These are phyloP conservation scores for Temnothorax unifasciatus DNA, from an alignment of 2,888 invertebrate genomes.

Conservation along the genomic window DNA sequence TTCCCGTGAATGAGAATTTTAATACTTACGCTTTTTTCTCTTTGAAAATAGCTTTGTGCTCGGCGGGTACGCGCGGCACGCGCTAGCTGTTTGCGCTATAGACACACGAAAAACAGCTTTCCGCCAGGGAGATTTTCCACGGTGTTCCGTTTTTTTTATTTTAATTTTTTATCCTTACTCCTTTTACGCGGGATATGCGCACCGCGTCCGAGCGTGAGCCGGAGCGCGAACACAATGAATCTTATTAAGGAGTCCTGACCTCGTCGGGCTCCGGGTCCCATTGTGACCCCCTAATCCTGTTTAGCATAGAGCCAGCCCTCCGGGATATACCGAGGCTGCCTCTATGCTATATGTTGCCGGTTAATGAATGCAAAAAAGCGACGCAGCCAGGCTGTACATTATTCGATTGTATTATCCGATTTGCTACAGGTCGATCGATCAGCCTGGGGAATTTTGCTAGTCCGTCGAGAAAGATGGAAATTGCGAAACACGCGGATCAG, in stretches of 20 bases:
- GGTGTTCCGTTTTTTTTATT: not conserved
- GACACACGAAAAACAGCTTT: constrained; percentile 50
- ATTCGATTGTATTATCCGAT: constrained; percentile 4
- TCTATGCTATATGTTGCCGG: constrained; percentile 13
- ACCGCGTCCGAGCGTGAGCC: constrained; percentile 51
- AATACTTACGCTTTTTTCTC: constrained; percentile 21
- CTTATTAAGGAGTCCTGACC: constrained; percentile 57
- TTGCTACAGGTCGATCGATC: constrained; percentile 3
- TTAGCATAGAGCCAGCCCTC: constrained; percentile 53
- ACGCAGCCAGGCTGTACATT: not conserved
- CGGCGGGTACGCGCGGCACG: not conserved
- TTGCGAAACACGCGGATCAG: not conserved
- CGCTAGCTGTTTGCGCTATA: constrained; percentile 27
- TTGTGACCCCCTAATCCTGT: constrained; percentile 58
- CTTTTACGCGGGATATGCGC: constrained; percentile 46
- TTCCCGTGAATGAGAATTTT: constrained; percentile 29
- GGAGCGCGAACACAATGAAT: constrained; percentile 59
- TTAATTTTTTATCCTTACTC: not conserved
- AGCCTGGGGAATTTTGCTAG: not conserved
- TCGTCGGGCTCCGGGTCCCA: constrained; percentile 36
- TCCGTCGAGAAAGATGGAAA: not conserved
- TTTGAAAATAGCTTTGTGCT: constrained; percentile 30
- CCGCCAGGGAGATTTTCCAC: constrained; percentile 32
- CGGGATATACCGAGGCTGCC: constrained; percentile 18
- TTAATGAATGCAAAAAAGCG: constrained; percentile 38